A percentile compares a stretch with the other conserved stretches of the same genome.
Evolutionary conservation across 2,888 invertebrate species (phyloP).

Genomic region (Hydroisotoma schaefferi): DNA sequence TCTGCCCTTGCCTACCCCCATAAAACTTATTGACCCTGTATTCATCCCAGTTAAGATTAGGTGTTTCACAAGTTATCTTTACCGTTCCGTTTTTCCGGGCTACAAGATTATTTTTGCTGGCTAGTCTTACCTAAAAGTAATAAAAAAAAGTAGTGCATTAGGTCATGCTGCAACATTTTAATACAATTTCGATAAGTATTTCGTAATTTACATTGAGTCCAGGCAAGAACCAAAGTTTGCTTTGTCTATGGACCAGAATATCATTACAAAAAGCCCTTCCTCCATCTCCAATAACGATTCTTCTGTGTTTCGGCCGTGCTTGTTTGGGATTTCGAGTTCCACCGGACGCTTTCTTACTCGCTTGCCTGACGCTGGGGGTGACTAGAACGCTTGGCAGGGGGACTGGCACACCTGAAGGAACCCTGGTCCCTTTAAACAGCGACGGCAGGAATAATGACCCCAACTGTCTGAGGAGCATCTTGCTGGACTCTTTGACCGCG

Average conservation of each 20-base stretch:
- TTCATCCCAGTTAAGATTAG: slow-evolving; percentile 74
- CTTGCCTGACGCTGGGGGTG: no score
- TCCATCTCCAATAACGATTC: slow-evolving; percentile 33
- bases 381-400: no score
- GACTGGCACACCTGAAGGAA: no score
- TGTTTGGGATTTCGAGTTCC: slow-evolving; percentile 30
- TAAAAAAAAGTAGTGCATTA: no score
- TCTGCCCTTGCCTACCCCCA: slow-evolving; percentile 60
- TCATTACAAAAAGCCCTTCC: slow-evolving; percentile 20
- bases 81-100: slow-evolving; percentile 77
- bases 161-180: no score
- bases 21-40: slow-evolving; percentile 68
- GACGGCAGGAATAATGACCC: no score
- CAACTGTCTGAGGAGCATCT: no score
- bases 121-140: slow-evolving; percentile 70
- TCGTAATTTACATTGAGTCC: slow-evolving; percentile 42
- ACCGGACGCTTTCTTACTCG: slow-evolving; percentile 39
- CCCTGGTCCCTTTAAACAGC: no score
- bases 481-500: no score
- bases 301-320: slow-evolving; percentile 25
- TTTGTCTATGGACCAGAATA: slow-evolving; percentile 31
- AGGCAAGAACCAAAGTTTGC: slow-evolving; percentile 31
- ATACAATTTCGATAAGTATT: background rate
- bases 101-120: slow-evolving; percentile 66
- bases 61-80: slow-evolving; percentile 73